Conservation (phyloP, 2,113 vertebrate genomes). For the Trinectes maculatus region DNA sequence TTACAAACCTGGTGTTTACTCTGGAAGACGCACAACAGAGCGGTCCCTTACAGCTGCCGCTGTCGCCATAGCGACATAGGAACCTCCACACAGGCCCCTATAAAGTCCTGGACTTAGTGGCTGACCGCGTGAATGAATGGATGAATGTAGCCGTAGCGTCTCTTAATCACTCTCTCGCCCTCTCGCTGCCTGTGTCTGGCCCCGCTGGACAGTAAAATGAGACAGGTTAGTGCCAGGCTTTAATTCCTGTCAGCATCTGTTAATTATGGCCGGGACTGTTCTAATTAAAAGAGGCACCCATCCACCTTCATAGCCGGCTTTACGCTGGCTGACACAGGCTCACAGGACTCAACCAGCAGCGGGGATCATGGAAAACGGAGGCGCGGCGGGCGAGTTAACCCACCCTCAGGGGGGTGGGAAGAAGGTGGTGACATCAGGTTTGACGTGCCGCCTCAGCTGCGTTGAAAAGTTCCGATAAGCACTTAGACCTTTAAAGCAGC, state of each 20-base stretch:
- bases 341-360: slow-evolving; percentile 68
- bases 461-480: slow-evolving; percentile 29
- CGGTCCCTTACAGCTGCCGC: slow-evolving; percentile 42
- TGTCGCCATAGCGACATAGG: slow-evolving; percentile 52
- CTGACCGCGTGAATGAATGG: slow-evolving; percentile 53
- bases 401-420: slow-evolving; percentile 47
- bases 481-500: slow-evolving; percentile 12
- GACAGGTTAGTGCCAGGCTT: slow-evolving; percentile 80
- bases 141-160: slow-evolving; percentile 28
- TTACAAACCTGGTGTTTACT: slow-evolving; percentile 66
- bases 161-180: slow-evolving; percentile 61
- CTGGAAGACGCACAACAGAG: slow-evolving; percentile 40
- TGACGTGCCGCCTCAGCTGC: slow-evolving; percentile 17
- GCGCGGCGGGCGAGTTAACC: slow-evolving; percentile 38
- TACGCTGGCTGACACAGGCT: slow-evolving; percentile 64
- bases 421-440: slow-evolving; percentile 68
- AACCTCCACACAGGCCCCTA: slow-evolving; percentile 55
- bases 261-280: slow-evolving; percentile 83
- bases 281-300: slow-evolving; percentile 85
- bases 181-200: slow-evolving; percentile 56
- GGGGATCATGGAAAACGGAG: slow-evolving; percentile 48
- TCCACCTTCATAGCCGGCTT: slow-evolving; percentile 74
- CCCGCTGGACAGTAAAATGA: slow-evolving; percentile 76
- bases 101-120: slow-evolving; percentile 38
- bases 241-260: slow-evolving; percentile 87